phyloP scores from a whole-genome alignment of 2,888 invertebrate species.

The Serripes groenlandicus region DNA sequence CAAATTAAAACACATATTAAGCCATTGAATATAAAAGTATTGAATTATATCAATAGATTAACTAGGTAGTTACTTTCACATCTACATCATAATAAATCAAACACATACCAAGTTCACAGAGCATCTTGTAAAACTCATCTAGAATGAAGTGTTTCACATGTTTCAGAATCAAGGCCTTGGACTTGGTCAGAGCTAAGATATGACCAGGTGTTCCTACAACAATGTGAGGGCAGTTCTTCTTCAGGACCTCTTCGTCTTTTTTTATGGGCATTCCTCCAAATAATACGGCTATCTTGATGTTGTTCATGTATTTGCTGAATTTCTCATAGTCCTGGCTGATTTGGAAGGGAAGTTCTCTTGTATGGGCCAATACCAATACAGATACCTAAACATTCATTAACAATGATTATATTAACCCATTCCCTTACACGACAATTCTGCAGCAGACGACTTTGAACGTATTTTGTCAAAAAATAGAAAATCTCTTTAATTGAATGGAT shows the following conservation, averaged over 20 bases:
- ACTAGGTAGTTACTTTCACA: too few relatives aligned
- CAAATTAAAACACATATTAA: too few relatives aligned
- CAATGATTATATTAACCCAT: too few relatives aligned
- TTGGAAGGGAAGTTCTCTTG: constrained; percentile 99
- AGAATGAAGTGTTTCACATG: constrained; percentile 99
- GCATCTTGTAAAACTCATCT: constrained; percentile 99
- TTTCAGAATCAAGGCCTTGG: constrained; percentile 96
- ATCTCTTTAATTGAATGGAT: too few relatives aligned
- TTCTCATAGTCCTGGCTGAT: constrained; percentile 99
- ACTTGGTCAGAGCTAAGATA: constrained; percentile 96
- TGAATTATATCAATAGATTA: too few relatives aligned
- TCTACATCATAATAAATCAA: too few relatives aligned
- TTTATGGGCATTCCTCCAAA: constrained; percentile 99
- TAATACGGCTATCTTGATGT: constrained; percentile 97
- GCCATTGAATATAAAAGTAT: too few relatives aligned
- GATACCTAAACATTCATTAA: constrained; percentile 93
- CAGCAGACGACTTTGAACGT: too few relatives aligned
- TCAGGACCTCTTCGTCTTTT: constrained; percentile 98
- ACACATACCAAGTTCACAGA: constrained; percentile 94
- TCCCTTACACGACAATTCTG: too few relatives aligned
- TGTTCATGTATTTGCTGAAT: constrained; percentile 99
- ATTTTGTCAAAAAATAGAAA: too few relatives aligned
- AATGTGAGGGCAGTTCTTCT: constrained; percentile 98
- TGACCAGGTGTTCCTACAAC: constrained; percentile 99
- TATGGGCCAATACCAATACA: constrained; percentile 99